Base-by-base conservation (phyloP, 2,888 invertebrate species). In the Platerodrilus igneus region DNA sequence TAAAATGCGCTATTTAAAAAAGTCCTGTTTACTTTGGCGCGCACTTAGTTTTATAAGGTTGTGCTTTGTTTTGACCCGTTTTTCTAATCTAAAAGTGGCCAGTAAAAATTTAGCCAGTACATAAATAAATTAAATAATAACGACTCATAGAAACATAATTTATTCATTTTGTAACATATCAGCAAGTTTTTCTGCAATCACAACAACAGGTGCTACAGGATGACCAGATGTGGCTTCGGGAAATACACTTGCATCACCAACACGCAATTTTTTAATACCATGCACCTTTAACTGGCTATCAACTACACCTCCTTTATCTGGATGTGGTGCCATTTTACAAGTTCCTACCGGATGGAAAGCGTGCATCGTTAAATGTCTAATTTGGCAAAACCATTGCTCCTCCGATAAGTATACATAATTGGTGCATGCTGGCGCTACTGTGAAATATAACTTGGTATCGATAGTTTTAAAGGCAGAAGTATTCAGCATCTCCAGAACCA, bases 231-330 rank as follows among this genome's bases (percentile, higher is more conserved):
- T 64, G 2, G 79, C 78, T 1, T 70, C 59, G 3, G 83, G 83
- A 77, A 84, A 79, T 33, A 83, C 69, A 52, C 80, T 80, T 2
- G 81, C 78, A 62, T 84, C 83, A 2, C 79, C 80, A 27, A 84
- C 82, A 6, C 83, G 70, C 14, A 83, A 69, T 1, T 78, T 68
- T 56, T 76, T 75, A 1, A 83, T 64, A 1, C 82, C 82, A 60
- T 79, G 75, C 14, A 81, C 79, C 73, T 77, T 56, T 8, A 44
- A n/a, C 19, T 27, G 18, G 15, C 31, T 4, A 29, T 48, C 38
- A 3, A 46, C 42, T 1, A 53, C 53, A 3, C 41, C 48, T 0
- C 46, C 45, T 22, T 25, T 29, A 10, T 11, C 22, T 3, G 46
- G 46, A 30, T 39, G 30, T 9, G 27, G 39, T 9, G 50, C 50